A percentile compares a stretch with the other conserved stretches of the same genome.
phyloP scores from a whole-genome alignment of 1,140 invertebrate species.

The Macrosteles quadrilineatus region DNA sequence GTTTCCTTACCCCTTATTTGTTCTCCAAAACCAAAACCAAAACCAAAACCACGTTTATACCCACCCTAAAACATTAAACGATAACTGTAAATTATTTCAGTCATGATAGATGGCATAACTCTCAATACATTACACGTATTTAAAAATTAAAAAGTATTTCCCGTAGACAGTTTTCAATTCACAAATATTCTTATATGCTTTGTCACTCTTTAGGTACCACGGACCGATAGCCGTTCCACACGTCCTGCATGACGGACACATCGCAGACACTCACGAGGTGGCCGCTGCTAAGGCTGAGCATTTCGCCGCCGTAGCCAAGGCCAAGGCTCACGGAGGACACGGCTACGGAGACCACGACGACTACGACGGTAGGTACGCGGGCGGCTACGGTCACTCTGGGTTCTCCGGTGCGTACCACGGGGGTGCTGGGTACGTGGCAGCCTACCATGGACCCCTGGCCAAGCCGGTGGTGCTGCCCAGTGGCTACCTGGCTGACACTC shows the following conservation, averaged over 20 bases:
- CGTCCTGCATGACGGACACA: constrained; percentile 36
- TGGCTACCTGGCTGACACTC: constrained; percentile 52
- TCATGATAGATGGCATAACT: too few species aligned
- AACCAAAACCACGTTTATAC: too few species aligned
- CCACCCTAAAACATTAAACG: too few species aligned
- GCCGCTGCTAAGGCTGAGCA: constrained; percentile 60
- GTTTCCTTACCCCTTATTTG: too few species aligned
- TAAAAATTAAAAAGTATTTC: too few species aligned
- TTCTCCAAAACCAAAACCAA: too few species aligned
- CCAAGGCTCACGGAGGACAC: constrained; percentile 34
- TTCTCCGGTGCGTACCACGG: constrained; percentile 30
- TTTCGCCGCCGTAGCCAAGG: constrained; percentile 57
- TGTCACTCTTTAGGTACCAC: constrained; percentile 16
- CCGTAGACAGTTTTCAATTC: too few species aligned
- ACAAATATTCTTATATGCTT: too few species aligned
- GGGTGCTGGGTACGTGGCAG: constrained; percentile 42
- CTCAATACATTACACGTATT: too few species aligned
- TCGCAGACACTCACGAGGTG: constrained; percentile 60
- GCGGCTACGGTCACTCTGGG: constrained; percentile 2
- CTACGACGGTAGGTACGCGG: constrained; percentile 9
- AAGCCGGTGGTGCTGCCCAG: constrained; percentile 10
- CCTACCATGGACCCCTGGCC: constrained; percentile 19
- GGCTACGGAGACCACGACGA: neutral
- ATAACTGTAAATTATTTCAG: too few species aligned
- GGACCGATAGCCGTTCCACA: constrained; percentile 15